These are phyloP conservation scores for Odontocerum albicorne DNA, from an alignment of 2,888 invertebrate genomes.

Conservation along the genomic window DNA sequence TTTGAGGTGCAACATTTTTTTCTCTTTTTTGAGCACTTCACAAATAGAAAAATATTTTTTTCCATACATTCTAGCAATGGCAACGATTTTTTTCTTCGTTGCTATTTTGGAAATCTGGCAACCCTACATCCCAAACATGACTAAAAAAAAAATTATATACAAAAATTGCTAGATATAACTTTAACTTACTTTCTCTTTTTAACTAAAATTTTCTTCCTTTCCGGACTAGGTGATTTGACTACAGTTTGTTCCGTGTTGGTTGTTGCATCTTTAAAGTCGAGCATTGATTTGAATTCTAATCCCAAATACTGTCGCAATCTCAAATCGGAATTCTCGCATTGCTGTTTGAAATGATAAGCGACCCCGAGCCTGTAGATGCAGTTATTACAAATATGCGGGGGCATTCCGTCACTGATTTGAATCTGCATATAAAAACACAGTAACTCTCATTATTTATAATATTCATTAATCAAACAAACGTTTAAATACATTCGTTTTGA, in stretches of 20 bases:
- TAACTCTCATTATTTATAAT: background rate
- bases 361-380: constrained; percentile 63
- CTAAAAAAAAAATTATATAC: background rate
- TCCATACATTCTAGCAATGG: no score
- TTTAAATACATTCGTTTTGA: no score
- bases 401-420: constrained; percentile 59
- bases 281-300: constrained; percentile 47
- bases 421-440: constrained; percentile 39
- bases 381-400: constrained; percentile 63
- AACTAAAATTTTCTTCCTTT: constrained; percentile 23
- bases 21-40: no score
- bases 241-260: constrained; percentile 59
- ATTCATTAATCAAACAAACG: background rate
- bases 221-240: constrained; percentile 37
- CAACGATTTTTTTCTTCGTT: no score
- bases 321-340: constrained; percentile 62
- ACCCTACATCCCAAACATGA: no score
- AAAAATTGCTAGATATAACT: constrained; percentile 8
- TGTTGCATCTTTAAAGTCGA: constrained; percentile 52
- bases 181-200: constrained; percentile 31
- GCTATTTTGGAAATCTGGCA: no score
- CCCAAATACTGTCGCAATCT: constrained; percentile 61
- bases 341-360: constrained; percentile 65
- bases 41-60: no score
- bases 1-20: no score